These are phyloP conservation scores for Dendroctonus ponderosae DNA, from an alignment of 1,140 invertebrate genomes.

Conservation along the genomic window DNA sequence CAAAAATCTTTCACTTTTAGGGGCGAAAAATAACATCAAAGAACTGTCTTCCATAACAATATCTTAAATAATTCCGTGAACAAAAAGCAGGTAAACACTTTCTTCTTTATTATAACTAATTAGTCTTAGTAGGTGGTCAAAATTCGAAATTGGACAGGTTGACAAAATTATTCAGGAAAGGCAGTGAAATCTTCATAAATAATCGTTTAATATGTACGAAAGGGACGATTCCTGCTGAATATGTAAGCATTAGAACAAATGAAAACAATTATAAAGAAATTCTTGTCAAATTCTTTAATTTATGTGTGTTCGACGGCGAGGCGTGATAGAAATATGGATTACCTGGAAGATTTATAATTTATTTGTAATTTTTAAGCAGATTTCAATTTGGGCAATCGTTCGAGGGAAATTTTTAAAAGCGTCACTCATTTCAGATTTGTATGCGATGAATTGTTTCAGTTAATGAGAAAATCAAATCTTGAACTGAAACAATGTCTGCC, in stretches of 20 bases:
- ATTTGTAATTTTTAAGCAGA: no score
- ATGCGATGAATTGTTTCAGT: no score
- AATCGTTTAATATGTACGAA: conserved; percentile 18
- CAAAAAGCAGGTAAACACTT: background rate
- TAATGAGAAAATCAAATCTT: no score
- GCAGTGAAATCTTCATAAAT: conserved; percentile 18
- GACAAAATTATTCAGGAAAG: conserved; percentile 12
- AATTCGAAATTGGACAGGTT: conserved; percentile 1
- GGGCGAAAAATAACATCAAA: background rate
- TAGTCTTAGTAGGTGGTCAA: conserved; percentile 13
- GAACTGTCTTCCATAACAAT: background rate
- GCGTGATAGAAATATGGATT: conserved; percentile 11
- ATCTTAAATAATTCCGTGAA: background rate
- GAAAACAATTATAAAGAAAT: conserved; percentile 27
- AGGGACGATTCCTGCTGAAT: conserved; percentile 2
- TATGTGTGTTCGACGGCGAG: background rate
- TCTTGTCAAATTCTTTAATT: conserved; percentile 14
- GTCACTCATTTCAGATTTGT: no score
- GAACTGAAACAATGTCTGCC: no score
- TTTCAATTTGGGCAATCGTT: no score
- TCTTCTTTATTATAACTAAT: conserved; percentile 6
- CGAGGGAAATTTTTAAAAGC: no score
- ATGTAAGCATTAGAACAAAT: conserved; percentile 10
- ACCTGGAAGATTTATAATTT: no score
- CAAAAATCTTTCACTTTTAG: no score